A percentile compares a stretch with the other conserved stretches of the same genome.
phyloP scores from a whole-genome alignment of 2,888 invertebrate species.

The Caenorhabditis auriculariae region DNA sequence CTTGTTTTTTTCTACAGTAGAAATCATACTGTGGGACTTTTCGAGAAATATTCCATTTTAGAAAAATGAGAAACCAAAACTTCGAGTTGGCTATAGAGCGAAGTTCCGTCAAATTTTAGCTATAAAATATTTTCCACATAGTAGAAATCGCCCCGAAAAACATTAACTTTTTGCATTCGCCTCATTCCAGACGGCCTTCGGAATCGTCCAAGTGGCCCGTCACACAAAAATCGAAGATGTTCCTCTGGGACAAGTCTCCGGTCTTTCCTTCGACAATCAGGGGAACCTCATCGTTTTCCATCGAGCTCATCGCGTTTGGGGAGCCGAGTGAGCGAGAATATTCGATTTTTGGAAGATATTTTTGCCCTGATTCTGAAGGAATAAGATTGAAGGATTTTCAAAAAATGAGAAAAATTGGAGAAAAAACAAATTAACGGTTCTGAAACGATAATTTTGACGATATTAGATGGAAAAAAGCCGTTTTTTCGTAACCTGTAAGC shows the following conservation, averaged over 20 bases:
- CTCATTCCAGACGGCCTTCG: conserved; percentile 50
- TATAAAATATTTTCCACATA: background rate
- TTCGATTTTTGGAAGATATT: background rate
- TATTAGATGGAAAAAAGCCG: too few relatives aligned
- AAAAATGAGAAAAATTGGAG: too few relatives aligned
- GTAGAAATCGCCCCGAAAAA: too few relatives aligned
- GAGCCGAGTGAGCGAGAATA: conserved; percentile 61
- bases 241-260: conserved; percentile 75
- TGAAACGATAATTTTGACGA: background rate
- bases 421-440: background rate
- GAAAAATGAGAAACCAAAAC: too few relatives aligned
- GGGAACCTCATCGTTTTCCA: conserved; percentile 84
- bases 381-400: too few relatives aligned
- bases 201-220: conserved; percentile 50
- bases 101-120: too few relatives aligned
- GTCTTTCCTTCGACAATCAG: conserved; percentile 76
- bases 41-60: too few relatives aligned
- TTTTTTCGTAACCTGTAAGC: background rate
- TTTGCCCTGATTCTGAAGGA: too few relatives aligned
- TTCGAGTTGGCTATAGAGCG: too few relatives aligned
- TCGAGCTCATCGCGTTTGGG: conserved; percentile 79
- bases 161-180: too few relatives aligned
- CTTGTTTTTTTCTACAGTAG: too few relatives aligned
- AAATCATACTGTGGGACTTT: too few relatives aligned
- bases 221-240: conserved; percentile 39